Base-by-base conservation (phyloP, 1,140 invertebrate genomes). In the Platorchestia sp. region DNA sequence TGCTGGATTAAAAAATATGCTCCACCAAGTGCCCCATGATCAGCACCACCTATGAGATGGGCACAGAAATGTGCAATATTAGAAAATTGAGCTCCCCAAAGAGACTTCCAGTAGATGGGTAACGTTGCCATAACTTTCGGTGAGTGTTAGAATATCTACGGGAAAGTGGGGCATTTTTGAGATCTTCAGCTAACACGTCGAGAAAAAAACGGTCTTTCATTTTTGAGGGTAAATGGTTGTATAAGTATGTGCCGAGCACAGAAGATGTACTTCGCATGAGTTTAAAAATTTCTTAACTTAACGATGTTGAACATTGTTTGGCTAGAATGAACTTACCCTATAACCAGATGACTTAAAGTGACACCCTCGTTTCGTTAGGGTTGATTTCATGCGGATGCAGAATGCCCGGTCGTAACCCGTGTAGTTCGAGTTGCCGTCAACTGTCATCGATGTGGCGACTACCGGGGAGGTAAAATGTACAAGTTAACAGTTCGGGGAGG, bases 331-430 rank as follows among this genome's bases (percentile, higher is more conserved):
- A 97, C 98, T 98, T 98, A 99, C 99, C 98, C 99, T 98, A 97
- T 99, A 99, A 97, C 99, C 99, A 95, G 99, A 99, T 43, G 99
- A 99, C 97, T 99, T 99, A 97, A 99, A 99, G 97, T 99, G 99
- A 97, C 99, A 99, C 27, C 99, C 99, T 97, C 99, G 97, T 97
- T 99, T 99, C 41, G 99, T 99, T 44, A 99, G 97, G 0, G 99
- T 99, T 43, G 99, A 99, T 97, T 99, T 99, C 99, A 99, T 99
- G 96, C 99, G 98, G 27, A 99, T 98, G 97, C 99, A 99, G 97
- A 99, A 99, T 5, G 99, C 98, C 96, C 99, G 97, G 96, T 99
- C 99, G 97, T 98, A 98, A 16, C 99, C 99, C 97, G 99, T 98
- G 97, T 98, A 99, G 95, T 98, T 97, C 90, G 98, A 98, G 96